Evolutionary conservation across 2,113 vertebrate genomes (phyloP).

Genomic region (Gymnobelideus leadbeateri): DNA sequence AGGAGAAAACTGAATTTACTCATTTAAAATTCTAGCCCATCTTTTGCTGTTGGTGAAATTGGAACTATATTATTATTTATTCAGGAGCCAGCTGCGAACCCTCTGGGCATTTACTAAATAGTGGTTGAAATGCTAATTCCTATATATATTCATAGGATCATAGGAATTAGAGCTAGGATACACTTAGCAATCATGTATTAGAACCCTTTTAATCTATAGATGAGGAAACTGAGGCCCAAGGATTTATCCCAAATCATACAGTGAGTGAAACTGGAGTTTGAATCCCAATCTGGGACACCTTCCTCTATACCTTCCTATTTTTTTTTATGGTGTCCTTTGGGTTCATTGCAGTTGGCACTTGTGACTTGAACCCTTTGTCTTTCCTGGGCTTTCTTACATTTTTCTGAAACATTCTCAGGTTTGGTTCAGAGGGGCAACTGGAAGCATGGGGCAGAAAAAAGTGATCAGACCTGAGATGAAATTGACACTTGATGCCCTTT

Average conservation of each 20-base stretch:
- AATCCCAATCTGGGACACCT: not conserved
- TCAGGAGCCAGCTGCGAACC: not conserved
- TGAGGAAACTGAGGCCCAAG: not conserved
- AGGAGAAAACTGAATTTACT: not conserved
- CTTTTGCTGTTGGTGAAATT: not conserved
- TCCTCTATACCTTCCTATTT: not conserved
- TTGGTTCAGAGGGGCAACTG: not conserved
- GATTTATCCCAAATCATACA: not conserved
- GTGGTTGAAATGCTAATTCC: slow-evolving; percentile 1
- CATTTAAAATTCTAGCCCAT: not conserved
- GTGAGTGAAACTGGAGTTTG: not conserved
- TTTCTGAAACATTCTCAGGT: not conserved
- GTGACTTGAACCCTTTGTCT: not conserved
- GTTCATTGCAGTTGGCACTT: not conserved
- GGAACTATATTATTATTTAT: not conserved
- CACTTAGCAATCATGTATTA: not conserved
- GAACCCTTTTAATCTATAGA: not conserved
- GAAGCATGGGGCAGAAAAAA: not conserved
- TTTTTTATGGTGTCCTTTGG: not conserved
- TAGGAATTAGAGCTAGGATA: not conserved
- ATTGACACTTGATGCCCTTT: not conserved
- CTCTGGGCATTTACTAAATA: not conserved
- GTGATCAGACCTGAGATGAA: not conserved
- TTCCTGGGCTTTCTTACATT: not conserved
- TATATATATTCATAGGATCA: not conserved